Conservation (phyloP, 1,140 invertebrate species). For the Achatina immaculata region DNA sequence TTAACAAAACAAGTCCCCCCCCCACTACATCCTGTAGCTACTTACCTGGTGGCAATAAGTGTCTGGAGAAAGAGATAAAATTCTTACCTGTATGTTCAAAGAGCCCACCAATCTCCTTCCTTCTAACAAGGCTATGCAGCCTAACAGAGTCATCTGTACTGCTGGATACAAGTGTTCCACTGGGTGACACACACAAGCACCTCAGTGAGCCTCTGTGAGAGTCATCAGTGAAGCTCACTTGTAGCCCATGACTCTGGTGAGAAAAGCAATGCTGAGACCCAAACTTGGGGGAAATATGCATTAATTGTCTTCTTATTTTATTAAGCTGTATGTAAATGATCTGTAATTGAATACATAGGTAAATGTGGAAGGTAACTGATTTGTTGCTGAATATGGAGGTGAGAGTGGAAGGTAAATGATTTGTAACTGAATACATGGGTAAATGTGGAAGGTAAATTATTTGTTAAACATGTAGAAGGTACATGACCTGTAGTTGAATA, state of each 20-base stretch:
- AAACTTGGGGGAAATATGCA: background rate
- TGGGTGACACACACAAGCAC: constrained; percentile 78
- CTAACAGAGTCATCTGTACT: constrained; percentile 89
- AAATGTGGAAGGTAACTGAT: too few species aligned
- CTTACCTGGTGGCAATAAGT: too few species aligned
- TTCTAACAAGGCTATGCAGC: constrained; percentile 84
- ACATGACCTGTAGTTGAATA: too few species aligned
- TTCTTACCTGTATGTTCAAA: constrained; percentile 83
- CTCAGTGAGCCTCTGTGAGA: constrained; percentile 85
- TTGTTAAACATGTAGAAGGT: too few species aligned
- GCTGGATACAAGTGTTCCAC: constrained; percentile 84
- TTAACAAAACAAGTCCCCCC: too few species aligned
- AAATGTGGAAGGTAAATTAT: too few species aligned
- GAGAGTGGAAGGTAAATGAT: too few species aligned
- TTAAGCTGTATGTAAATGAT: background rate
- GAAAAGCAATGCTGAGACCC: background rate
- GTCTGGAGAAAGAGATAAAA: too few species aligned
- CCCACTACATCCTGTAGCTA: too few species aligned
- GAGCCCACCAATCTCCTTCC: constrained; percentile 83
- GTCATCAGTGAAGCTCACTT: constrained; percentile 87
- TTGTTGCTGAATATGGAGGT: too few species aligned
- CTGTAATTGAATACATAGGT: background rate
- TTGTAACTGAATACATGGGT: too few species aligned
- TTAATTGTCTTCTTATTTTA: background rate
- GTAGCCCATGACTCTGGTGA: constrained; percentile 53